phyloP scores from a whole-genome alignment of 2,888 invertebrate genomes.

The Gari tellinella region DNA sequence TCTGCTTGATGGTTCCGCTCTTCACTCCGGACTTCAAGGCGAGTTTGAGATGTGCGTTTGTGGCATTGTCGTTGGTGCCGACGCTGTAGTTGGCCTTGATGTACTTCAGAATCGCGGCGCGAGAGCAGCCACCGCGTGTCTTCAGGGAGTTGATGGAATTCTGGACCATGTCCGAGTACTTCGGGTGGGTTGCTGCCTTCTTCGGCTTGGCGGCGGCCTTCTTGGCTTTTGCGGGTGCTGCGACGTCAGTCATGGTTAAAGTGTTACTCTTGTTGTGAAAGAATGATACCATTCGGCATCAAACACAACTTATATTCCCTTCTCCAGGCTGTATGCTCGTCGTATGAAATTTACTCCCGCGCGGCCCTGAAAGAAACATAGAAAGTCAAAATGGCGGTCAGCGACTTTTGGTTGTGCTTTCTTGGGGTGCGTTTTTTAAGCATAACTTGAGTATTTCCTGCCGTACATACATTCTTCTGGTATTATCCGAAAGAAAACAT shows the following conservation, averaged over 20 bases:
- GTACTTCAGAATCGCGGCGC: conserved; percentile 85
- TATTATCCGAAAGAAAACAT: too few species aligned
- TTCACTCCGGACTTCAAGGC: conserved; percentile 83
- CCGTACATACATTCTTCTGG: too few species aligned
- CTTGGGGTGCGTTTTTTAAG: too few species aligned
- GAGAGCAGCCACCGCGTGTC: conserved; percentile 85
- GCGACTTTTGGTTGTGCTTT: too few species aligned
- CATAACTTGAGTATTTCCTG: too few species aligned
- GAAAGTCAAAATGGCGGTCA: too few species aligned
- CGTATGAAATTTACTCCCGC: too few species aligned
- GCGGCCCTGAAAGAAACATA: too few species aligned
- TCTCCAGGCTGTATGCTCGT: too few species aligned
- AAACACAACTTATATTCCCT: too few species aligned
- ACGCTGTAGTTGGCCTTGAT: conserved; percentile 84
- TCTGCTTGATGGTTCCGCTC: conserved; percentile 82
- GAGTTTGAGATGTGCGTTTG: conserved; percentile 83
- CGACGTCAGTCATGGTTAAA: conserved; percentile 9
- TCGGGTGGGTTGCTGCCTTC: conserved; percentile 81
- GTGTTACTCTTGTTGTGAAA: too few species aligned
- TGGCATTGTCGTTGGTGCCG: conserved; percentile 81
- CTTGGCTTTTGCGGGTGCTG: conserved; percentile 63
- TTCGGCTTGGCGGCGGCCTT: conserved; percentile 72
- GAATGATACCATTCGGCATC: background rate
- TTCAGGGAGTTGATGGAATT: conserved; percentile 83
- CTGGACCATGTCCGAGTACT: conserved; percentile 84